Evolutionary conservation across 2,113 vertebrate genomes (phyloP).

Genomic region (Podilymbus podiceps): DNA sequence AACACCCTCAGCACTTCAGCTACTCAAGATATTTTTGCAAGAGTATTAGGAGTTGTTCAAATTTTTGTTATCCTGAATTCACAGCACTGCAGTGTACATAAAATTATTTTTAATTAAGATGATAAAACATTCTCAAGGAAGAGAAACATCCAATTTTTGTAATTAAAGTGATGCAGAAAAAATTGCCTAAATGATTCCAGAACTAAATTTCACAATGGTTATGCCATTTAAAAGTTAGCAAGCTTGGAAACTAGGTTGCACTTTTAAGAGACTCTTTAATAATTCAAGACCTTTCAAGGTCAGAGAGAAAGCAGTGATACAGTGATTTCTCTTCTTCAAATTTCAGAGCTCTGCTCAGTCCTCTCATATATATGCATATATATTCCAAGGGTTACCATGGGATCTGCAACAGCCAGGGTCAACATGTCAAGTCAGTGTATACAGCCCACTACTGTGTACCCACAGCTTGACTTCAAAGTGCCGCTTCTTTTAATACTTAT

Average conservation of each 20-base stretch:
- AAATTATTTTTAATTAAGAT: constrained; percentile 49
- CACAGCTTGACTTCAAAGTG: not conserved
- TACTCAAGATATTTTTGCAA: not conserved
- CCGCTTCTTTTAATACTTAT: not conserved
- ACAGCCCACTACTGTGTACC: not conserved
- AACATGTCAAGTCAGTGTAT: not conserved
- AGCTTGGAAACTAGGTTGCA: constrained; percentile 48
- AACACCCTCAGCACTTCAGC: not conserved
- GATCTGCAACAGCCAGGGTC: constrained; percentile 6
- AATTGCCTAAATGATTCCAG: constrained; percentile 11
- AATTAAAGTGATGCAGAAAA: constrained; percentile 37
- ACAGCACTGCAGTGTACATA: not conserved
- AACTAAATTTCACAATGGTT: constrained; percentile 34
- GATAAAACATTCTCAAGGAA: constrained; percentile 23
- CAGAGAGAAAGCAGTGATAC: constrained; percentile 43
- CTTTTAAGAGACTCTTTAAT: constrained; percentile 58
- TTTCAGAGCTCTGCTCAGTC: constrained; percentile 10
- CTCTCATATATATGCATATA: not conserved
- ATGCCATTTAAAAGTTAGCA: constrained; percentile 17
- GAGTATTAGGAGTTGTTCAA: not conserved
- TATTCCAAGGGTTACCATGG: not conserved
- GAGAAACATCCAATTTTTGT: constrained; percentile 19
- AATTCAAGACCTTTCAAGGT: constrained; percentile 69
- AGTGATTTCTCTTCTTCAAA: constrained; percentile 25
- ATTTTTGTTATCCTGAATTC: not conserved